These are phyloP conservation scores for Ips nitidus DNA, from an alignment of 1,140 invertebrate genomes.

Conservation along the genomic window DNA sequence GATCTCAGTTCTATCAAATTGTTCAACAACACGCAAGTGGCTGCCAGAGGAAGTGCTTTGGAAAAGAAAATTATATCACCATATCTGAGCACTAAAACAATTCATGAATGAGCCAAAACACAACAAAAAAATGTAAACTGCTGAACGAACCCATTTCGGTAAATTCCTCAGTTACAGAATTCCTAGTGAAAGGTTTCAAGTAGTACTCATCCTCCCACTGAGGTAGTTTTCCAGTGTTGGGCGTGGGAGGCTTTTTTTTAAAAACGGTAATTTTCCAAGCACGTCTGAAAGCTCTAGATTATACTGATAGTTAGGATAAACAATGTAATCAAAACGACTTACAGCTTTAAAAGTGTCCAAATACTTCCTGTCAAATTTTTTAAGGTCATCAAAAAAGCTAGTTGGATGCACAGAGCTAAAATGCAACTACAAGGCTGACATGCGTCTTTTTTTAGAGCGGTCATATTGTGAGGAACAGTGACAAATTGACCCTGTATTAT, in stretches of 20 bases:
- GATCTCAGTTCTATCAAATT: slow-evolving; percentile 79
- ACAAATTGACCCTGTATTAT: slow-evolving; percentile 17
- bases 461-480: slow-evolving; percentile 5
- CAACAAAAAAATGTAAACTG: background rate
- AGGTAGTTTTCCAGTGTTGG: slow-evolving; percentile 24
- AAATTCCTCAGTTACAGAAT: slow-evolving; percentile 40
- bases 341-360: slow-evolving; percentile 4
- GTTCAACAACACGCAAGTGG: slow-evolving; percentile 76
- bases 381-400: slow-evolving; percentile 37
- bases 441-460: slow-evolving; percentile 27
- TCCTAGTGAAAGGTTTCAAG: slow-evolving; percentile 27
- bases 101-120: too few relatives aligned
- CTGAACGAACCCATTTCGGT: slow-evolving; percentile 43
- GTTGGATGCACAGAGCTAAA: slow-evolving; percentile 36
- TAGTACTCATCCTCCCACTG: slow-evolving; percentile 45
- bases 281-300: too few relatives aligned
- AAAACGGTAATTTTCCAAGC: too few relatives aligned
- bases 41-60: slow-evolving; percentile 78
- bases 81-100: slow-evolving; percentile 71
- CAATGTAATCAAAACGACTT: slow-evolving; percentile 1
- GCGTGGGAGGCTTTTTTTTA: too few relatives aligned
- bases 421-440: slow-evolving; percentile 42
- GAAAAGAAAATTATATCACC: slow-evolving; percentile 85
- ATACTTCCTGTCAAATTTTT: slow-evolving; percentile 37
- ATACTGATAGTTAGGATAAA: too few relatives aligned